phyloP scores from a whole-genome alignment of 2,113 vertebrate species.

The Xenus cinereus region DNA sequence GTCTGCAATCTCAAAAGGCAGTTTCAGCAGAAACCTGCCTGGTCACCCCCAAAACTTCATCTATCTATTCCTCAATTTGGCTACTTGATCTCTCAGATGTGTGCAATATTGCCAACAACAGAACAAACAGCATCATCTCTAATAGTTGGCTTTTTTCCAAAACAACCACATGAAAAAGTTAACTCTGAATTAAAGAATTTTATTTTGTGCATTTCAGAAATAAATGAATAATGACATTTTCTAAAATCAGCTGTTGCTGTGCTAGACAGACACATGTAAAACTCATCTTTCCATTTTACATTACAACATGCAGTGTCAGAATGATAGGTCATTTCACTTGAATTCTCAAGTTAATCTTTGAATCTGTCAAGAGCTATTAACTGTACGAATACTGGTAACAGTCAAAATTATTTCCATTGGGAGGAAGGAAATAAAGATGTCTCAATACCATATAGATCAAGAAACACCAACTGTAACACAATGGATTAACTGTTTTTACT shows the following conservation, averaged over 20 bases:
- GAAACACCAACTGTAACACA: not conserved
- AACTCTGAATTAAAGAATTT: slow-evolving; percentile 38
- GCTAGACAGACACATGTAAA: slow-evolving; percentile 40
- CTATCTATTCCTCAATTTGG: rapidly evolving
- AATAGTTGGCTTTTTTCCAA: not conserved
- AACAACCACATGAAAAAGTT: not conserved
- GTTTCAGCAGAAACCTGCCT: not conserved
- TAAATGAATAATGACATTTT: slow-evolving; percentile 36
- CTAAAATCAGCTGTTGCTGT: slow-evolving; percentile 36
- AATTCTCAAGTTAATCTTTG: not conserved
- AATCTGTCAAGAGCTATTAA: slow-evolving; percentile 4
- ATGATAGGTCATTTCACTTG: slow-evolving; percentile 16
- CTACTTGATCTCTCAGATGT: rapidly evolving
- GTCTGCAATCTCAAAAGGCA: rapidly evolving
- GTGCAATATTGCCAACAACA: not conserved
- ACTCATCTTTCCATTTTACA: slow-evolving; percentile 17
- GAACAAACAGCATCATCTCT: not conserved
- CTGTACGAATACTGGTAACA: not conserved
- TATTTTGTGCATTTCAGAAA: slow-evolving; percentile 73
- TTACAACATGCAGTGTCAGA: slow-evolving; percentile 37
- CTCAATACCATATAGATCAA: not conserved
- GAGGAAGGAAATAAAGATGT: not conserved
- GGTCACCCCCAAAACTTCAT: rapidly evolving
- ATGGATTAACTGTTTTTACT: not conserved
- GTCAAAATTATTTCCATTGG: not conserved